Evolutionary conservation across 2,888 invertebrate genomes (phyloP).

Genomic region (Dolichopus griseipennis): DNA sequence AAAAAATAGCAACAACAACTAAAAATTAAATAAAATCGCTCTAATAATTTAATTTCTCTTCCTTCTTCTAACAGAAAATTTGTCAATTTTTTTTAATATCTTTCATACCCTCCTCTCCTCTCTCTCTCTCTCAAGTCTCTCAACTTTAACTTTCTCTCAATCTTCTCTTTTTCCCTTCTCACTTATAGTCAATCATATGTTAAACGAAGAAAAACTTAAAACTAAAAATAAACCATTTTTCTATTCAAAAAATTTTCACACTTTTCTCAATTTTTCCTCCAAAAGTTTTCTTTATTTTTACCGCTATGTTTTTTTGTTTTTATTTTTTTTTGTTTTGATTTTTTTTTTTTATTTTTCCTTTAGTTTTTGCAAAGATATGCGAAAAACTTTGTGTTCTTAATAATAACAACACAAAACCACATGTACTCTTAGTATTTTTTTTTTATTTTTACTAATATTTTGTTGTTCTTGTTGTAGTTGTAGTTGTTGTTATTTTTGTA

Average conservation of each 20-base stretch:
- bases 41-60: too few relatives aligned
- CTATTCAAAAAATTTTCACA: slow-evolving; percentile 2
- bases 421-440: background rate
- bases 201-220: background rate
- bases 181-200: too few relatives aligned
- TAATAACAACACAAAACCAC: background rate
- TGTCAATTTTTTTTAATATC: background rate
- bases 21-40: too few relatives aligned
- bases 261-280: background rate
- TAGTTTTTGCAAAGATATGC: background rate
- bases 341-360: background rate
- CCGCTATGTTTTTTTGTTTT: too few relatives aligned
- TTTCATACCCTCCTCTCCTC: background rate
- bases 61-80: background rate
- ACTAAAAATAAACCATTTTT: background rate
- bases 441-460: too few relatives aligned
- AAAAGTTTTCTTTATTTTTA: too few relatives aligned
- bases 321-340: background rate
- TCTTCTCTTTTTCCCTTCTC: too few relatives aligned
- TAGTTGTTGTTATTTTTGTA: too few relatives aligned
- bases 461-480: too few relatives aligned
- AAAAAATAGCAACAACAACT: too few relatives aligned
- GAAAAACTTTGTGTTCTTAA: background rate
- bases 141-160: too few relatives aligned
- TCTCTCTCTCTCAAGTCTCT: too few relatives aligned